phyloP scores from a whole-genome alignment of 1,140 invertebrate genomes.

The Achatina immaculata region DNA sequence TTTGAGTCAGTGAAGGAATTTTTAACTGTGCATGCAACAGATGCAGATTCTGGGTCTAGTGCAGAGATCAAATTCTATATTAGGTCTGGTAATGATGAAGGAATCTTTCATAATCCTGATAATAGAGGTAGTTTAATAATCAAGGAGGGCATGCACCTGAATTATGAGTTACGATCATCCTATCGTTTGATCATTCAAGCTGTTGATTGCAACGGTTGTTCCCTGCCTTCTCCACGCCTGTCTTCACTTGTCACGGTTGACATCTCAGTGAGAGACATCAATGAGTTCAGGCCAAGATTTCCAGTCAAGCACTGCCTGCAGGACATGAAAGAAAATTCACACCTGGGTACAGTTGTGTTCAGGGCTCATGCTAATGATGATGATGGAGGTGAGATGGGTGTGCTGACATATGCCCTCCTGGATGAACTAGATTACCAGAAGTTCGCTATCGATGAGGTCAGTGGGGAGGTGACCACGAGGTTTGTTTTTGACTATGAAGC shows the following conservation, averaged over 20 bases:
- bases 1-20: constrained; percentile 81
- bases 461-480: constrained; percentile 79
- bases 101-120: constrained; percentile 87
- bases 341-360: constrained; percentile 82
- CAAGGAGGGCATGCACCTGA: constrained; percentile 75
- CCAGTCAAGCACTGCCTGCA: constrained; percentile 70
- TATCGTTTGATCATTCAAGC: constrained; percentile 89
- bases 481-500: constrained; percentile 68
- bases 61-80: constrained; percentile 93
- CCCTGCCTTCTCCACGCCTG: constrained; percentile 84
- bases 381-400: constrained; percentile 87
- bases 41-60: constrained; percentile 77
- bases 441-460: constrained; percentile 60
- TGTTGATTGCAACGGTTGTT: constrained; percentile 87
- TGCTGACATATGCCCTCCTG: constrained; percentile 86
- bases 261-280: constrained; percentile 72
- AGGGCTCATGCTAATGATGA: constrained; percentile 88
- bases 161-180: constrained; percentile 81
- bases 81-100: constrained; percentile 81
- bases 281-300: constrained; percentile 70
- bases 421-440: constrained; percentile 38
- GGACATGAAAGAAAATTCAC: constrained; percentile 84
- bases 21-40: constrained; percentile 54
- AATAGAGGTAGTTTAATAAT: constrained; percentile 84
- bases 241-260: constrained; percentile 90